These are phyloP conservation scores for Novumbra hubbsi DNA, from an alignment of 2,797 vertebrate species.

Conservation along the genomic window DNA sequence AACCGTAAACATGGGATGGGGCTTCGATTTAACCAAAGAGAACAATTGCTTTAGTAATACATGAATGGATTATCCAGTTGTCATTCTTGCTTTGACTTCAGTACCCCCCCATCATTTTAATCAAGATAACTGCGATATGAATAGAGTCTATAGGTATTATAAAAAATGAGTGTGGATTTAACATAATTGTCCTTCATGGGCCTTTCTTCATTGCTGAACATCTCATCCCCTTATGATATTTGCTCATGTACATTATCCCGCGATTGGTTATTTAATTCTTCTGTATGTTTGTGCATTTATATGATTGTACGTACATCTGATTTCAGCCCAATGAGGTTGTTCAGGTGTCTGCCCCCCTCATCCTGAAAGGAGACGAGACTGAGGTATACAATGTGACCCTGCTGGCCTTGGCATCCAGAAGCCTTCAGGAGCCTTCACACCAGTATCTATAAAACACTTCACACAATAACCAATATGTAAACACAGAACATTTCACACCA, in stretches of 20 bases:
- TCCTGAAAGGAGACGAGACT: conserved; percentile 75
- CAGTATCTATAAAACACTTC: no score
- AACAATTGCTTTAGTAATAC: background rate
- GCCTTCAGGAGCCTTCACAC: conserved; percentile 19
- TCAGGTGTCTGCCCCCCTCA: conserved; percentile 72
- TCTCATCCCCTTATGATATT: background rate
- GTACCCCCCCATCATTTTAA: background rate
- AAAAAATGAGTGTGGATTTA: background rate
- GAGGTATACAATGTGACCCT: conserved; percentile 79
- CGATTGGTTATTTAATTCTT: conserved; percentile 17
- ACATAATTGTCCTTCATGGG: background rate
- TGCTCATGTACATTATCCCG: conserved; percentile 19
- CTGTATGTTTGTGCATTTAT: conserved; percentile 28
- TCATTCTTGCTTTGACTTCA: background rate
- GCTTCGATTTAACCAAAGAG: background rate
- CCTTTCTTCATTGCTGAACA: background rate
- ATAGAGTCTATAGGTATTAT: background rate
- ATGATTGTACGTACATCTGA: conserved; percentile 18
- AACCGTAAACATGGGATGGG: background rate
- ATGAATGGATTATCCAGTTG: background rate
- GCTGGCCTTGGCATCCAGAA: conserved; percentile 64
- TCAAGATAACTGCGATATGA: background rate
- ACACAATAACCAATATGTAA: background rate
- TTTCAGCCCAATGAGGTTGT: conserved; percentile 76
- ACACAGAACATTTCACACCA: background rate